Percentiles rank a stretch among this genome's conserved stretches.
These are phyloP conservation scores for Choloepus hoffmanni DNA, from an alignment of 2,113 vertebrate species.

Conservation along the genomic window DNA sequence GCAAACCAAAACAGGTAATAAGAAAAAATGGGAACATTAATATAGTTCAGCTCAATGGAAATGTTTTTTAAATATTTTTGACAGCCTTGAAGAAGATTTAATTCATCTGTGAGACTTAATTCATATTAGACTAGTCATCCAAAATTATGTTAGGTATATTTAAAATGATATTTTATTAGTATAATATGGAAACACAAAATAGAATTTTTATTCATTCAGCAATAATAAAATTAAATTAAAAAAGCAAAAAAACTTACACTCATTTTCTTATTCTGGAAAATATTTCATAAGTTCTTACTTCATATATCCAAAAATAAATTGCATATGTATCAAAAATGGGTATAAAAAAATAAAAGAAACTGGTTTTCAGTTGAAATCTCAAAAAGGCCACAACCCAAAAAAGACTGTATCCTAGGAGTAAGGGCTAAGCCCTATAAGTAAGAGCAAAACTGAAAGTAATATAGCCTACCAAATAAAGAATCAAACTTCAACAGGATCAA, in stretches of 20 bases:
- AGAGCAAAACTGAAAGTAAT: too few relatives aligned
- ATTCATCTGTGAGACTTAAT: neutral
- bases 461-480: too few relatives aligned
- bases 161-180: neutral
- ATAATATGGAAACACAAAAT: neutral
- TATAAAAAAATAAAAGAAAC: neutral
- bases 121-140: neutral
- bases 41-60: neutral
- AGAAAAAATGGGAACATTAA: neutral
- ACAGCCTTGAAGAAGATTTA: neutral
- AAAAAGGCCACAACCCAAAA: too few relatives aligned
- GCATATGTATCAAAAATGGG: neutral
- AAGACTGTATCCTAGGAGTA: too few relatives aligned
- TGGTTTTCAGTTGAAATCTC: too few relatives aligned
- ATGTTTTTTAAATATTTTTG: neutral
- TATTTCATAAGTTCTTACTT: neutral
- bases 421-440: too few relatives aligned
- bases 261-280: neutral
- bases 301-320: neutral
- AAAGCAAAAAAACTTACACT: neutral
- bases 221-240: slow-evolving; percentile 10
- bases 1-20: neutral
- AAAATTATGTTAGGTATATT: neutral
- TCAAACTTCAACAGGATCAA: too few relatives aligned
- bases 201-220: neutral